Evolutionary conservation across 2,888 invertebrate genomes (phyloP), one percentile per base, ranked within the genome.

Genomic region (Sicus ferrugineus): DNA sequence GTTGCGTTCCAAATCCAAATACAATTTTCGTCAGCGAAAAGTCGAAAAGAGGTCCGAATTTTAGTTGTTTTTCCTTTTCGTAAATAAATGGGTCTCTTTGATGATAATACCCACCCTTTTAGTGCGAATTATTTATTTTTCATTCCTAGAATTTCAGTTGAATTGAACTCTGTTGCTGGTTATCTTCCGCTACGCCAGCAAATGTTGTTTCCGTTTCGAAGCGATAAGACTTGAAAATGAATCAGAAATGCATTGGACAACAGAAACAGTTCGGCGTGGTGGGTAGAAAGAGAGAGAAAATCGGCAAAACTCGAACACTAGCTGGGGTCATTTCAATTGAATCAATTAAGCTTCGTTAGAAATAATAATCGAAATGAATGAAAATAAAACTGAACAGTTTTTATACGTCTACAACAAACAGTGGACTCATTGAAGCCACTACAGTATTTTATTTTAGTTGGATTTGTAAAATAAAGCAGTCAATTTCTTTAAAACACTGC

Each of bases 251-350:
- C 26, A 54, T 52, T n/a, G 3, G 50, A 23, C 21, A 52, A 52
- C n/a, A 19, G 50, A 54, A 23, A 23, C 14, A 54, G 26, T 11
- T 7, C 2, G 3, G 5, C 26, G 52, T 21, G 46, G 46, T 46
- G 46, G 46, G 46, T 5, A 54, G 28, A 52, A 16, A 31, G 52
- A 23, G 48, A 46, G 26, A 62, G 42, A n/a, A 23, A 16, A 28
- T 42, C 31, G 48, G 38, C 30, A 50, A 3, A 26, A 26, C 26
- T 26, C 14, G 3, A 19, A 21, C 14, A 16, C 26, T 67, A 69
- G 66, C 73, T 75, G 79, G 79, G 84, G 84, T 84, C 83, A 81
- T 83, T 81, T 83, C 80, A 84, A 84, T 84, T 84, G 77, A 80
- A 77, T 77, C 79, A 84, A 84, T 84, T 83, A 73, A 80, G 75